phyloP scores from a whole-genome alignment of 2,113 vertebrate genomes.

The Dendrocopos noguchii region DNA sequence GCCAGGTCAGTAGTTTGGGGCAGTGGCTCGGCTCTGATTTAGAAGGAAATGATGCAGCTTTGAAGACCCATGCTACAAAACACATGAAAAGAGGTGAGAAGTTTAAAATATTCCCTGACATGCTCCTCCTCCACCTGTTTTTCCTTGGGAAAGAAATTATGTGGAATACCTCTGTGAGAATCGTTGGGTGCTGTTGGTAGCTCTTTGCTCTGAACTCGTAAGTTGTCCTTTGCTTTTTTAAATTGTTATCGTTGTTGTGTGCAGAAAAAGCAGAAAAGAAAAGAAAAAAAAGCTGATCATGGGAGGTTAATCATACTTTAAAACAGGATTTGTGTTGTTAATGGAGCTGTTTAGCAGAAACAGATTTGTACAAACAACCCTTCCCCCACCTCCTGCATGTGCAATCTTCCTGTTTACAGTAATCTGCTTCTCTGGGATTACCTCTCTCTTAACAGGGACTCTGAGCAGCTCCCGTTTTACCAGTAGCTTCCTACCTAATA shows the following conservation, averaged over 20 bases:
- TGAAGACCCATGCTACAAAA: background rate
- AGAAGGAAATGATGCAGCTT: background rate
- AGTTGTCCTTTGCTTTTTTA: background rate
- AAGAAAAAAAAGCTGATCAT: background rate
- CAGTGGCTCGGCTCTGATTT: background rate
- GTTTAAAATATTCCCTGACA: background rate
- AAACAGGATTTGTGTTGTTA: constrained; percentile 57
- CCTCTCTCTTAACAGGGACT: constrained; percentile 39
- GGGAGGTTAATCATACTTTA: background rate
- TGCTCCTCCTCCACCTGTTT: background rate
- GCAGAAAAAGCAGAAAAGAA: background rate
- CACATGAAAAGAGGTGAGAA: constrained; percentile 21
- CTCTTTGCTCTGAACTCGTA: background rate
- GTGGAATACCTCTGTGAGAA: background rate
- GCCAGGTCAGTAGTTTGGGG: background rate
- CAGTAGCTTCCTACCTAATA: constrained; percentile 28
- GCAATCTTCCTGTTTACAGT: constrained; percentile 72
- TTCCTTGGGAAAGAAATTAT: background rate
- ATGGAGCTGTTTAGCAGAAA: constrained; percentile 60
- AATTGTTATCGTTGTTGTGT: background rate
- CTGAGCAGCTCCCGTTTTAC: constrained; percentile 21
- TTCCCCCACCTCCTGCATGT: constrained; percentile 32
- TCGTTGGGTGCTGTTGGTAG: background rate
- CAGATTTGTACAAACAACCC: constrained; percentile 51
- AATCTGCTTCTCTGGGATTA: constrained; percentile 76